These are phyloP conservation scores for Dipodomys spectabilis DNA, from an alignment of 2,113 vertebrate species.

Conservation along the genomic window DNA sequence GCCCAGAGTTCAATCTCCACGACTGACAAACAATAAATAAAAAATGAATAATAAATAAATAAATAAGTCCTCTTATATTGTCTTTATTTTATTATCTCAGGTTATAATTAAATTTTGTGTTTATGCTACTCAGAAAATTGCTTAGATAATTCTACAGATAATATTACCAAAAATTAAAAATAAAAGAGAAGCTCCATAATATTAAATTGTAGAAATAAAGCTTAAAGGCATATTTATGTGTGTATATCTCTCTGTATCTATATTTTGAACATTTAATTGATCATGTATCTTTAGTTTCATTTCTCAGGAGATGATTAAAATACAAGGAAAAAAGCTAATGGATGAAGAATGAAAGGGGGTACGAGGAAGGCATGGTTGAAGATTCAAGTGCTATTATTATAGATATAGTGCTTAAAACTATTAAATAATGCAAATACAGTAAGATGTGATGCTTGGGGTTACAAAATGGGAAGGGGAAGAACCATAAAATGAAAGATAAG, in stretches of 20 bases:
- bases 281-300: neutral
- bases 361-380: neutral
- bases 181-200: neutral
- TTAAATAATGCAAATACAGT: neutral
- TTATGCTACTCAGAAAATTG: slow-evolving; percentile 56
- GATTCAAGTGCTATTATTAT: neutral
- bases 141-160: slow-evolving; percentile 47
- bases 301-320: slow-evolving; percentile 25
- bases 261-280: neutral
- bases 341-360: neutral
- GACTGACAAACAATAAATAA: too few relatives aligned
- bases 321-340: neutral
- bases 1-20: too few relatives aligned
- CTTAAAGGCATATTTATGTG: neutral
- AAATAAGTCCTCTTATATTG: slow-evolving; percentile 29
- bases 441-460: neutral
- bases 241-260: too few relatives aligned
- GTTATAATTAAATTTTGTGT: slow-evolving; percentile 71
- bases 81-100: slow-evolving; percentile 60
- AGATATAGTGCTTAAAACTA: neutral
- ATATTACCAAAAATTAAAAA: slow-evolving; percentile 15
- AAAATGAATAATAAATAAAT: slow-evolving; percentile 17
- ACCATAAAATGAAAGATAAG: neutral
- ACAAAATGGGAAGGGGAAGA: neutral
- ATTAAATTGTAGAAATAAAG: slow-evolving; percentile 41